These are phyloP conservation scores for Noturus placidus DNA, from an alignment of 2,113 vertebrate species.

Conservation along the genomic window DNA sequence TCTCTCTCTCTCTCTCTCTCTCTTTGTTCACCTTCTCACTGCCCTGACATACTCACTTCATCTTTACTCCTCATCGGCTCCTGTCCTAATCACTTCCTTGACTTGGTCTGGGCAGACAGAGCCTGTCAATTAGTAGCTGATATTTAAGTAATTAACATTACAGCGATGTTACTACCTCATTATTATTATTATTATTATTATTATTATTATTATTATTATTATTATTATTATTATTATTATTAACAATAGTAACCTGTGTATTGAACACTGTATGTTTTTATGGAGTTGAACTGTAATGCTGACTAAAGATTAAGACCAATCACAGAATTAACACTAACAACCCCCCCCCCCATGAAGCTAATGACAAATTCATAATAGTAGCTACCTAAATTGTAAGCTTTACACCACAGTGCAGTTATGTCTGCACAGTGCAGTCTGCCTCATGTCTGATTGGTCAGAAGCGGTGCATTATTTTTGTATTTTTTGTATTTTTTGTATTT, in stretches of 20 bases:
- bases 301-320: conserved; percentile 15
- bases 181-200: too few relatives aligned
- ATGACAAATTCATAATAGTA: background rate
- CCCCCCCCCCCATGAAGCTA: background rate
- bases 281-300: background rate
- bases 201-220: too few relatives aligned
- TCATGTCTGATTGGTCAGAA: background rate
- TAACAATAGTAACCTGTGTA: background rate
- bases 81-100: conserved; percentile 41
- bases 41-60: background rate
- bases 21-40: conserved; percentile 30
- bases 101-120: conserved; percentile 18
- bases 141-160: conserved; percentile 34
- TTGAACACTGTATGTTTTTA: conserved; percentile 18
- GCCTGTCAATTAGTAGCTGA: conserved; percentile 39
- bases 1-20: conserved; percentile 55
- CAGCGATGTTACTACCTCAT: background rate
- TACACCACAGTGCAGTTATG: background rate
- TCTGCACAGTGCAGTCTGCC: too few relatives aligned
- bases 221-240: too few relatives aligned
- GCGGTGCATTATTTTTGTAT: background rate
- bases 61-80: background rate
- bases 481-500: too few relatives aligned
- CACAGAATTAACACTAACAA: background rate
- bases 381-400: background rate